Base-by-base conservation (phyloP, 30 jellyfish, hydroid and myxozoan species). In the Pelagia noctiluca region DNA sequence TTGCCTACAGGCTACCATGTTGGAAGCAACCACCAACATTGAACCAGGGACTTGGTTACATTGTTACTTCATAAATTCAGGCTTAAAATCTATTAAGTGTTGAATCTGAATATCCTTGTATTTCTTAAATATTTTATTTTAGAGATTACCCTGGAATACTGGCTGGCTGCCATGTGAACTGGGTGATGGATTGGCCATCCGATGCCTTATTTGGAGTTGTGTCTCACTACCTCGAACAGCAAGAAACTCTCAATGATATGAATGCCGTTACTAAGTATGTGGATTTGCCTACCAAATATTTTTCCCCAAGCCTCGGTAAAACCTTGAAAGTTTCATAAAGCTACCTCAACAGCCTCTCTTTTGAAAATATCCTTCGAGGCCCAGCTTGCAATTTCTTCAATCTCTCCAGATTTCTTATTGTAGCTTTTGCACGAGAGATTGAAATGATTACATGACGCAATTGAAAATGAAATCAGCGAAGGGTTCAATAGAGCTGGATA, bases 141-240 rank as follows among this genome's bases (percentile, higher is more conserved):
- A 88, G 97, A 46, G 85, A 76, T 30, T 88, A 88, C 83, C 97
- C 97, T 30, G 97, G 91, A 4, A 88, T 88, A 29, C 25, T 88
- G 29, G 37, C 92, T 0, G 85, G 84, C 21, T 88, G 91, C 63
- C 90, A 88, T 24, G 23, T 88, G 31, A 63, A 88, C 63, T 73
- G 92, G 88, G 50, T 57, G 1, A 50, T 75, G 84, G 97, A 79
- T 28, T 79, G 89, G 89, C 84, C 93, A 21, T 53, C 52, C 37
- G 86, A 67, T 35, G 88, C 88, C 2, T 38, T 88, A 11, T 19
- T 30, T 11, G 92, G 90, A 33, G 89, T 78, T n/a, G 83, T 71
- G n/a, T 72, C 89, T 0, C 69, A 46, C n/a, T 88, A 80, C 74
- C 48, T 79, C 29, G 90, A 77, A n/a, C 77, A 50, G 46, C 80